Conservation (phyloP, 2,113 vertebrate species). For the Alaudala cheleensis region DNA sequence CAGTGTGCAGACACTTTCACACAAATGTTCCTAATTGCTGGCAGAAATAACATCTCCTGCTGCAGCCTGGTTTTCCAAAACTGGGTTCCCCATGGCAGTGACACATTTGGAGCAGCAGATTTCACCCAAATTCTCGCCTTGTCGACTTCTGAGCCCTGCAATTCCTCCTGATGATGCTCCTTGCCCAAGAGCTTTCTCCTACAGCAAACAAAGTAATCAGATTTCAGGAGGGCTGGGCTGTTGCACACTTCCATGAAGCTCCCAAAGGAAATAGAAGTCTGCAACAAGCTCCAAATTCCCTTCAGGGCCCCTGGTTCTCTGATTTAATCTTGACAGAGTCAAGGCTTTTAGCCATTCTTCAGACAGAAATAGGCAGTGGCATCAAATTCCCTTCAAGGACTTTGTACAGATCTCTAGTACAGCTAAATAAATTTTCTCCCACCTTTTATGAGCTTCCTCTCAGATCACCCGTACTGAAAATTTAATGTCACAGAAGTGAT, state of each 20-base stretch:
- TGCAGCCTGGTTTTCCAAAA: not conserved
- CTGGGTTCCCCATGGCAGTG: not conserved
- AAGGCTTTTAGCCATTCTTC: not conserved
- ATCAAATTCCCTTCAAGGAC: not conserved
- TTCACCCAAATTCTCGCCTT: not conserved
- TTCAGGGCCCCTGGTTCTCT: constrained; percentile 20
- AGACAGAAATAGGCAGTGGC: constrained; percentile 14
- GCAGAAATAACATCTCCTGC: not conserved
- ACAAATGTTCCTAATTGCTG: not conserved
- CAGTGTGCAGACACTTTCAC: not conserved
- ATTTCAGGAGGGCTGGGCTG: not conserved
- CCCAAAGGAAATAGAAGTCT: constrained; percentile 20
- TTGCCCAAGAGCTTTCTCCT: not conserved
- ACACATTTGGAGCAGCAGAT: not conserved
- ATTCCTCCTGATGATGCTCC: not conserved
- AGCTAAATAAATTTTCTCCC: not conserved
- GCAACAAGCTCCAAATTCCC: constrained; percentile 17
- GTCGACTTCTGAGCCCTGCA: not conserved
- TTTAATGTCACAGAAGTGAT: not conserved
- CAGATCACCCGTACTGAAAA: not conserved
- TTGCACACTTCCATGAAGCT: not conserved
- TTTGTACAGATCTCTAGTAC: not conserved
- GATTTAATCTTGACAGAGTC: constrained; percentile 25
- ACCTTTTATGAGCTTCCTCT: not conserved
- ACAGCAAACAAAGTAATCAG: not conserved